phyloP scores from a whole-genome alignment of 2,888 invertebrate species.

The Acronicta leporina region DNA sequence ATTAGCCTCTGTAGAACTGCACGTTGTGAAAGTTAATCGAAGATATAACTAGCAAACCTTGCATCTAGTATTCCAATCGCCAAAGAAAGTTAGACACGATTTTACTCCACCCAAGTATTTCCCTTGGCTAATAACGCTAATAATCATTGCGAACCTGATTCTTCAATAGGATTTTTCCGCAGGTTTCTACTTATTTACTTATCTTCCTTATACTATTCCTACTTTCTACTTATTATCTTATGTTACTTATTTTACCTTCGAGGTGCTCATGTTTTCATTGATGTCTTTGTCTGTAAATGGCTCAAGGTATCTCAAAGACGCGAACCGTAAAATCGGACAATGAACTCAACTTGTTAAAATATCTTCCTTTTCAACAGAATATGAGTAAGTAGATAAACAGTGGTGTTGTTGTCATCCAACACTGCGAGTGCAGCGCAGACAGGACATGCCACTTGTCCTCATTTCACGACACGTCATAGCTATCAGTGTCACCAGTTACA shows the following conservation, averaged over 20 bases:
- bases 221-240: no score
- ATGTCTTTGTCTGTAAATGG: no score
- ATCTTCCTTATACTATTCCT: no score
- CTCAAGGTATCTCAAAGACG: not conserved
- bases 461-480: conserved; percentile 55
- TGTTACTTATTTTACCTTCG: no score
- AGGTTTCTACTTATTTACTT: no score
- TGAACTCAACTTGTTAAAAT: conserved; percentile 40
- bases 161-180: not conserved
- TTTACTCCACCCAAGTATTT: conserved; percentile 4
- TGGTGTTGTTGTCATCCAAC: conserved; percentile 43
- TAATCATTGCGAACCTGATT: no score
- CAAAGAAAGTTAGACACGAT: conserved; percentile 23
- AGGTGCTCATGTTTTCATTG: no score
- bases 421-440: conserved; percentile 58
- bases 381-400: conserved; percentile 48
- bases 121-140: conserved; percentile 7
- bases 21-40: conserved; percentile 32
- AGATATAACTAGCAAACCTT: not conserved
- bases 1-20: no score
- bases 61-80: not conserved
- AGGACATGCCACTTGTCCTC: conserved; percentile 80
- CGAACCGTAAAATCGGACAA: conserved; percentile 23
- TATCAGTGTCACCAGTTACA: conserved; percentile 33
- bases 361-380: conserved; percentile 17